phyloP scores from a whole-genome alignment of 1,140 invertebrate species.

The Hyles euphorbiae region DNA sequence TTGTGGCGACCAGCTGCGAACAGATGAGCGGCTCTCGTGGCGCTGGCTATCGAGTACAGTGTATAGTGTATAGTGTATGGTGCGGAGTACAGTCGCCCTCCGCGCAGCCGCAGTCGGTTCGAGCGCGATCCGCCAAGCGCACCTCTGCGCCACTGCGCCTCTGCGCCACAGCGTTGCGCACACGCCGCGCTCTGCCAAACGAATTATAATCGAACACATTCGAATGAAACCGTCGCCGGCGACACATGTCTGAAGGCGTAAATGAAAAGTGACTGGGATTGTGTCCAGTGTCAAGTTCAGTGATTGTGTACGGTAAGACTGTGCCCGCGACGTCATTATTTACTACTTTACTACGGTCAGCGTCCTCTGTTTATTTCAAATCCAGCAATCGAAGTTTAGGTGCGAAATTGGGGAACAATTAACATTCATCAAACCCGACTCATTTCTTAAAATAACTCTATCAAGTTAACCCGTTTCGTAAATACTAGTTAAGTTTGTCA shows the following conservation, averaged over 20 bases:
- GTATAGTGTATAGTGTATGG: not conserved
- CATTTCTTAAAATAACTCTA: too few relatives aligned
- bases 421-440: too few relatives aligned
- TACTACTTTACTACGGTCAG: slow-evolving; percentile 27
- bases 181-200: slow-evolving; percentile 30
- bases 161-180: slow-evolving; percentile 15
- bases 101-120: slow-evolving; percentile 43
- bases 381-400: too few relatives aligned
- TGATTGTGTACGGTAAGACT: slow-evolving; percentile 23
- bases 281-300: slow-evolving; percentile 35
- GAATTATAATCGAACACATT: slow-evolving; percentile 34
- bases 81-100: slow-evolving; percentile 26
- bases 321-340: slow-evolving; percentile 14
- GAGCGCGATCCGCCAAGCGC: slow-evolving; percentile 58
- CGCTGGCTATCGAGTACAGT: not conserved
- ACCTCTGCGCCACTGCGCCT: slow-evolving; percentile 47
- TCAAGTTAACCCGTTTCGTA: too few relatives aligned
- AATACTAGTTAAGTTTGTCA: too few relatives aligned
- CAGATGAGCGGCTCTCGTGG: slow-evolving; percentile 39
- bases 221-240: slow-evolving; percentile 34
- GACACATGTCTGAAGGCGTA: slow-evolving; percentile 19
- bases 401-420: too few relatives aligned
- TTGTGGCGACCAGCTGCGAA: slow-evolving; percentile 38
- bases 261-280: slow-evolving; percentile 29
- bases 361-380: slow-evolving; percentile 13